phyloP scores from a whole-genome alignment of 2,888 invertebrate species.

The Lasius platythorax region DNA sequence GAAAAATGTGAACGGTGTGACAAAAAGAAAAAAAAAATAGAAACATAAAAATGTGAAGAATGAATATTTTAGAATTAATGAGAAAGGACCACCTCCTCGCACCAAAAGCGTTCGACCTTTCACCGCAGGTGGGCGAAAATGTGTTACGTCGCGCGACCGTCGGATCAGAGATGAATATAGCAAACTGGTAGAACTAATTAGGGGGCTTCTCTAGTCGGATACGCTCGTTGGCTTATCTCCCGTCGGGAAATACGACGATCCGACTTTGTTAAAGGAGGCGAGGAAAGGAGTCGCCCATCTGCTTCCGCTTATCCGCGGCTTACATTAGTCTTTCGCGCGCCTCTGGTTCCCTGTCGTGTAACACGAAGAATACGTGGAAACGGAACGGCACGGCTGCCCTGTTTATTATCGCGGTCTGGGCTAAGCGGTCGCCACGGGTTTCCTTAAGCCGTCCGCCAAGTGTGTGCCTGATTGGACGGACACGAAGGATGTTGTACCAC shows the following conservation, averaged over 20 bases:
- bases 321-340: constrained; percentile 7
- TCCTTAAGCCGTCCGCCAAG: constrained; percentile 80
- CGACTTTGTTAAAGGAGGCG: neutral
- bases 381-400: constrained; percentile 65
- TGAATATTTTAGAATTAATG: neutral
- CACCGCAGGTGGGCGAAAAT: constrained; percentile 35
- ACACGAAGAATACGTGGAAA: constrained; percentile 64
- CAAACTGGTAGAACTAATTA: constrained; percentile 35
- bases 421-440: constrained; percentile 80
- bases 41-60: neutral
- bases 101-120: constrained; percentile 30
- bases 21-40: neutral
- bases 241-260: constrained; percentile 47
- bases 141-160: neutral
- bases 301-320: constrained; percentile 66
- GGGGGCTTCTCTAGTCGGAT: constrained; percentile 16
- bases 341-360: constrained; percentile 36
- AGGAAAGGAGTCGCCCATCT: constrained; percentile 38
- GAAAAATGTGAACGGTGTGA: neutral
- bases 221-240: constrained; percentile 46
- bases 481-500: constrained; percentile 83
- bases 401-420: constrained; percentile 82
- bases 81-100: constrained; percentile 21
- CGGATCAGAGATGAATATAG: constrained; percentile 20
- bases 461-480: constrained; percentile 79